Percentiles rank a stretch among this genome's conserved stretches.
Evolutionary conservation across 2,888 invertebrate genomes (phyloP).

Genomic region (Brachylomia viminalis): DNA sequence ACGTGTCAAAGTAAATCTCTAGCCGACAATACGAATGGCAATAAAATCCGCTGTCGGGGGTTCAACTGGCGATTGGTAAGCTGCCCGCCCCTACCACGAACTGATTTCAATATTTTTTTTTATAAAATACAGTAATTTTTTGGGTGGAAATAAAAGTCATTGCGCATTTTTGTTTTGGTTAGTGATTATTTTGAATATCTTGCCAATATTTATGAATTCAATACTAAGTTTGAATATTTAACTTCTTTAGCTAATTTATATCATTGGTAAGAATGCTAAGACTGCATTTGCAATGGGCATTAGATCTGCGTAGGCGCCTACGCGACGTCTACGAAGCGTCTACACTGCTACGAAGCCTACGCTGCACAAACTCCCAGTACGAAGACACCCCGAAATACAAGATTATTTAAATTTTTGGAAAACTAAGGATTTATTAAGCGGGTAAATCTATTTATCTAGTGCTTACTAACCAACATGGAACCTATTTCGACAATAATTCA

Average conservation of each 20-base stretch:
- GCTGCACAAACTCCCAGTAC: background rate
- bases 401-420: background rate
- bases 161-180: background rate
- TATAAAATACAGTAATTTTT: constrained; percentile 24
- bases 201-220: too few species aligned
- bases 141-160: background rate
- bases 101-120: constrained; percentile 50
- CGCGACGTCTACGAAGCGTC: background rate
- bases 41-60: constrained; percentile 86
- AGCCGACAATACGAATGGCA: constrained; percentile 89
- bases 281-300: background rate
- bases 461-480: too few species aligned
- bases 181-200: background rate
- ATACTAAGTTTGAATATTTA: background rate
- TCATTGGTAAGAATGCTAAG: too few species aligned
- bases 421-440: background rate
- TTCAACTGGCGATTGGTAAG: constrained; percentile 83
- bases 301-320: constrained; percentile 7
- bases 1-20: constrained; percentile 89
- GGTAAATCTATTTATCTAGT: too few species aligned
- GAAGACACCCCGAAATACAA: background rate
- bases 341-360: constrained; percentile 1
- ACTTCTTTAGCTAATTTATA: background rate
- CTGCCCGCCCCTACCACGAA: constrained; percentile 78
- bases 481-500: too few species aligned